Base-by-base conservation (phyloP, 2,888 invertebrate species). In the Chrysodeixis includens region DNA sequence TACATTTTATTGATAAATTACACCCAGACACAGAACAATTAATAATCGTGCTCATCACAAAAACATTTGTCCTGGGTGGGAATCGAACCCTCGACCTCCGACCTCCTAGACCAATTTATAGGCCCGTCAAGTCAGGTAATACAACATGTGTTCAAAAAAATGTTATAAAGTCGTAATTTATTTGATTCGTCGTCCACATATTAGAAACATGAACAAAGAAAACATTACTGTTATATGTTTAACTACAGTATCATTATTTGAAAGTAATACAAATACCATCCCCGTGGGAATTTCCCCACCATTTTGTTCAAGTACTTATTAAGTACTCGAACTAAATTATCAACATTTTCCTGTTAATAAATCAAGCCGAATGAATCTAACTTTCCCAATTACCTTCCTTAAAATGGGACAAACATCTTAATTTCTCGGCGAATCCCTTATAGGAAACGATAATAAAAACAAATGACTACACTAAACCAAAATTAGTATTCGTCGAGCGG, bases 401-500 rank as follows among this genome's bases (percentile, higher is more conserved):
- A 32, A 54, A 52, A 57, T 55, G 61, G 69, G 74, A 65, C 66
- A 74, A 54, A 54, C 55, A 20, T 57, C 75, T 61, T 71, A 64
- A 75, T 74, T 75, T 76, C 59, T 16, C 44, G 16, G 58, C 58
- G 59, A 75, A 75, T 71, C 60, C 62, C 62, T 49, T 56, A 57
- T 52, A 30, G 57, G 57, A 32, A 71, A 56, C 35, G 63, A 66
- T 69, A 72, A 74, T 64, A 71, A 75, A 75, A 78, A 77, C 76
- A 84, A 72, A 83, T 81, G 82, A 76, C 75, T 70, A 73, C 72
- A 82, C 78, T 86, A 89, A 89, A 84, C 84, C 86, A 81, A 83
- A 89, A 90, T 90, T 90, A 88, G 88, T 90, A 90, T 90, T 86
- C 89, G 62, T 56, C 59, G 74, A 79, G 76, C 83, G 84, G 63